Conservation (phyloP, 1,140 invertebrate species). For the Zaprionus taronus region DNA sequence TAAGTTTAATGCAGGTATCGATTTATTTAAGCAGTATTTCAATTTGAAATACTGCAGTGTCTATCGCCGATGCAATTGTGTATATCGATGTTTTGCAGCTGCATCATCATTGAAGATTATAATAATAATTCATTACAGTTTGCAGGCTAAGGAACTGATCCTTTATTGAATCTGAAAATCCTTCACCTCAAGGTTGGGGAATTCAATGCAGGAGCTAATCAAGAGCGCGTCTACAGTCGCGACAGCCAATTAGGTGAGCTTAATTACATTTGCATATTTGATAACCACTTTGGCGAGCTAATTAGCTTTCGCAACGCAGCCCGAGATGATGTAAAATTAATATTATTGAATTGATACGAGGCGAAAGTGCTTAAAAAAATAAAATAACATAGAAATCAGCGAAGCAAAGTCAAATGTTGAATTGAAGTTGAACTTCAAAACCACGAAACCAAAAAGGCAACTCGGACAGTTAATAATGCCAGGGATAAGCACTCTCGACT, state of each 20-base stretch:
- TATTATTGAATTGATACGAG: slow-evolving; percentile 24
- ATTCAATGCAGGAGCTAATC: neutral
- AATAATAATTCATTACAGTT: neutral
- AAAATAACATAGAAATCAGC: slow-evolving; percentile 4
- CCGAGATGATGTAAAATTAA: slow-evolving; percentile 3
- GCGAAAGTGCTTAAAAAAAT: neutral
- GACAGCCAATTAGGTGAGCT: slow-evolving; percentile 31
- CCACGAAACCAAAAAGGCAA: slow-evolving; percentile 44
- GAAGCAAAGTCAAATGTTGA: slow-evolving; percentile 25
- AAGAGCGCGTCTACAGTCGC: neutral
- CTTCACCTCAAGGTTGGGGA: neutral
- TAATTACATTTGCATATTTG: slow-evolving; percentile 42
- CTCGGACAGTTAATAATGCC: slow-evolving; percentile 74
- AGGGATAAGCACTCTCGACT: slow-evolving; percentile 66
- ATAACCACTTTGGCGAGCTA: slow-evolving; percentile 41
- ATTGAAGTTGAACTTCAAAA: slow-evolving; percentile 50
- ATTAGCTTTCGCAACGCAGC: slow-evolving; percentile 20
- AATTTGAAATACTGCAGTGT: no score
- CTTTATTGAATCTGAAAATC: neutral
- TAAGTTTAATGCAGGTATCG: no score
- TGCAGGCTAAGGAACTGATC: neutral
- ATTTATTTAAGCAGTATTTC: no score
- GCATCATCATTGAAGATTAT: neutral
- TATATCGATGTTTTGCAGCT: neutral
- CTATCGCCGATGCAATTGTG: no score